Base-by-base conservation (phyloP, 1,140 invertebrate species). In the Oryzaephilus surinamensis region DNA sequence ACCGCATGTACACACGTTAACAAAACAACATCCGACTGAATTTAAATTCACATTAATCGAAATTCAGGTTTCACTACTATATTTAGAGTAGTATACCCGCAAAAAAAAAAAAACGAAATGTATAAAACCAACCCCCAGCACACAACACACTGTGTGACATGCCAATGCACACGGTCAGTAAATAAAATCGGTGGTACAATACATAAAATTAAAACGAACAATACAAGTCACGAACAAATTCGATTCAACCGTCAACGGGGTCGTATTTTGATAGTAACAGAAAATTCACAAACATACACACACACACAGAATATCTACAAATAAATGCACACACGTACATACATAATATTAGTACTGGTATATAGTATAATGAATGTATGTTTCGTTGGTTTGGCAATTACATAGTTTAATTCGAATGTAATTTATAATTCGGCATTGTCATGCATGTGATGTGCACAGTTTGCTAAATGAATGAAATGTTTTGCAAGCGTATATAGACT, bases 321-420 rank as follows among this genome's bases (percentile, higher is more conserved):
- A 34, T 23, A 21, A 13, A 34, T 20, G 18, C 14, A 34, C 14
- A 34, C 20, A 34, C 11, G 21, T 23, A 20, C 14, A 32, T n/a
- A 17, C 14, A 17, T 17, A n/a, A 11, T n/a, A 32, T 15, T 32
- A n/a, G 30, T 32, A 32, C 30, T 15, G 19, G 39, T 36, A 13
- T 15, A 29, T 10, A 37, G 31, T 42, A 53, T 60, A 60, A 60
- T 54, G 57, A 52, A 60, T 60, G 57, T 56, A 60, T 60, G 57
- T 56, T 48, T 57, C 53, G 49, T 50, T 49, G 38, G 56, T 57
- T 58, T 62, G 54, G 58, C 60, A 62, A 62, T 62, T 60, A 62
- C 58, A 60, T 62, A 62, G 60, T 62, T 62, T 62, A 62, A 62
- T 62, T 62, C 57, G 53, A 62, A 60, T 58, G 60, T 62, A 62